Conservation (phyloP, 37 sponge, comb jelly and placozoan species). For the Ianthella basta region DNA sequence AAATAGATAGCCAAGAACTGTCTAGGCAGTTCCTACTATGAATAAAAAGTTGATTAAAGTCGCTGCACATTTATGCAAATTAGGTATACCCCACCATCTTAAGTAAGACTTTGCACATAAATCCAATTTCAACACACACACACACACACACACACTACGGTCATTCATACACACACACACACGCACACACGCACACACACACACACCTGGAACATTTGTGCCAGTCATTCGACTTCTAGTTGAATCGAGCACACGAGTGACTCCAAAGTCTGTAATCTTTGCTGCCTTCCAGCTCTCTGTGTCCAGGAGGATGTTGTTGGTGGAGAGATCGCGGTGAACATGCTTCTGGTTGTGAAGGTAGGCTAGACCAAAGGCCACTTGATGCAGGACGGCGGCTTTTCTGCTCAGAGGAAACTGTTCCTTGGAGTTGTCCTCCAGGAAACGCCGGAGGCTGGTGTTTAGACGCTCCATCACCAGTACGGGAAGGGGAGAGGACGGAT, state of each 20-base stretch:
- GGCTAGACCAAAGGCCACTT: conserved; percentile 14
- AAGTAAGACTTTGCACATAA: too few relatives aligned
- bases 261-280: conserved; percentile 34
- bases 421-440: not conserved
- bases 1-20: too few relatives aligned
- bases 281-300: not conserved
- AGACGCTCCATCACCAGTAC: conserved; percentile 2
- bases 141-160: too few relatives aligned
- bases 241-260: not conserved
- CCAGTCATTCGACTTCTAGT: not conserved
- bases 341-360: conserved; percentile 17
- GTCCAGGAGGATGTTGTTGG: conserved; percentile 27
- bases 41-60: too few relatives aligned
- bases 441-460: not conserved
- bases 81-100: too few relatives aligned
- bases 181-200: too few relatives aligned
- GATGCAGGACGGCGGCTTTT: conserved; percentile 1
- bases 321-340: conserved; percentile 30
- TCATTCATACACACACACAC: too few relatives aligned
- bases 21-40: too few relatives aligned
- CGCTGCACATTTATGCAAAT: too few relatives aligned
- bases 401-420: not conserved
- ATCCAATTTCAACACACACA: too few relatives aligned
- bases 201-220: not conserved
- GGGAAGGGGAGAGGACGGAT: not conserved